Evolutionary conservation across 2,797 vertebrate species (phyloP), one percentile per base, ranked within the genome.

Genomic region (Danio choprae): DNA sequence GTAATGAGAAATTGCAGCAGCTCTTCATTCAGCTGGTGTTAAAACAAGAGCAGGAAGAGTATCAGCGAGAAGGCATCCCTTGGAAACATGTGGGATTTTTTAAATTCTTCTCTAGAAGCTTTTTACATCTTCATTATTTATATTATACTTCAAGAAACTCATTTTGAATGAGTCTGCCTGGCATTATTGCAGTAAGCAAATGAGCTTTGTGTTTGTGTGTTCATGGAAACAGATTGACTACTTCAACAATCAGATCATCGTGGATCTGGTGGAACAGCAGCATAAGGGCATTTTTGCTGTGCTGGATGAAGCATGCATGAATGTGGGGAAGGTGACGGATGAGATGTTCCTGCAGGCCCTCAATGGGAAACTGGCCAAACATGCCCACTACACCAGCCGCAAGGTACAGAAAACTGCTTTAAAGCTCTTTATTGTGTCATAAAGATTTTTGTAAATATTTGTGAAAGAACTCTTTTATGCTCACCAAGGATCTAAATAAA

Each of bases 231-330:
- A 99, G 98, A 99, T 99, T 0, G 98, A 99, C 90, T 99, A 98
- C 91, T 98, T 99, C 88, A 99, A 99, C 89, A 99, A 99, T 80
- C 97, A 99, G 93, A 95, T 99, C 86, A 99, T 99, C 0, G 97
- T 99, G 18, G 98, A 99, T 84, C 90, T 99, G 63, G 98, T 99
- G 85, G 98, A 99, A 87, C 98, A 96, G 90, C 98, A 98, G 89
- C 98, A 99, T 86, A 98, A 97, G 46, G 98, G 98, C 41, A 99
- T 99, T 88, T 96, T 99, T 38, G 92, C 98, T 0, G 94, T 98
- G 79, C 91, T 99, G 83, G 98, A 99, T 0, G 98, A 99, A 2
- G 98, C 98, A 58, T 99, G 97, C 74, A 97, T 99, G 96, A 99
- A 99, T 0, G 98, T 99, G 3, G 98, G 98, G 22, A 99, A 96